Base-by-base conservation (phyloP, 2,888 invertebrate species). In the Metellina segmentata region DNA sequence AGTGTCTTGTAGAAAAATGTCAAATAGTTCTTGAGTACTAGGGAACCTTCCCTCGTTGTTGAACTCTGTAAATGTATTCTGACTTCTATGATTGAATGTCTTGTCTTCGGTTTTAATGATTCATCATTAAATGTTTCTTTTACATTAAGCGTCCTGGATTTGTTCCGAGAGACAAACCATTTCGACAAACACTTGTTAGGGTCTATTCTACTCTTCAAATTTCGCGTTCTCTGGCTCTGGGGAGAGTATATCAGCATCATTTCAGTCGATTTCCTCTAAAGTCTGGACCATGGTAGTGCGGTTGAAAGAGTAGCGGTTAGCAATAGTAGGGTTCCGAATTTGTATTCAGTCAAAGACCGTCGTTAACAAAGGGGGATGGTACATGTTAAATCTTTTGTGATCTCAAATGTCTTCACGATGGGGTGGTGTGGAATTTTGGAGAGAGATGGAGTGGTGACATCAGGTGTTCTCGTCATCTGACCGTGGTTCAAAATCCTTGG, bases 91-190 rank as follows among this genome's bases (percentile, higher is more conserved):
- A 34, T 34, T 34, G 34, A 34, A 34, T 34, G 34, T 34, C 79
- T 85, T 90, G 90, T 90, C 72, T 85, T 90, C 53, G 90, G 71
- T 90, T 90, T 90, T 90, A 90, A 85, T 79, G 72, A 78, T 34
- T 90, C 70, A 85, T 85, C 85, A 90, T 90, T 90, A 90, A 90
- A 90, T 78, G 78, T 89, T 89, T 82, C 70, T 90, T 90, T 90
- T 85, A 79, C 85, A 79, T 72, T 83, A 78, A 78, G 13, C 49
- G 9, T 20, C 49, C 49, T 13, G 74, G 20, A 81, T 72, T n/a
- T 81, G 34, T 69, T 20, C 51, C 8, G 8, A 2, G 16, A 61
- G 1, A n/a, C n/a, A n/a, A 69, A 81, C 13, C 61, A 7, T 5
- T 13, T 7, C 9, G 16, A 49, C 48, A 20, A 49, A 48, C 16